phyloP scores from a whole-genome alignment of 2,797 vertebrate species.

The Etheostoma nigrum region DNA sequence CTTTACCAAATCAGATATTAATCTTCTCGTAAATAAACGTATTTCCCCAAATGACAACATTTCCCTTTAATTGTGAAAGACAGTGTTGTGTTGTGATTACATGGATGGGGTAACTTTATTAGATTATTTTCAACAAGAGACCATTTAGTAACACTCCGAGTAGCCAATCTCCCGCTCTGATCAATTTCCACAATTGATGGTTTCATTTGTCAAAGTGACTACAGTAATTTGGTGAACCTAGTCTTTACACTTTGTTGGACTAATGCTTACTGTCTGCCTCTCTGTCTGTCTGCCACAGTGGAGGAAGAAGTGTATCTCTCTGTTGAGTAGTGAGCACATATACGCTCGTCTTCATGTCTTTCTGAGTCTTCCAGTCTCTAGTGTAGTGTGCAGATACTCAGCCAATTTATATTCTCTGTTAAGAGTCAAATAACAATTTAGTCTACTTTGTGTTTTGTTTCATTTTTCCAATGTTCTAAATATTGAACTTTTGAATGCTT shows the following conservation, averaged over 20 bases:
- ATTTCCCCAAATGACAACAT: neutral
- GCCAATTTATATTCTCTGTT: too few relatives aligned
- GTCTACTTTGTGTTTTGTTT: too few relatives aligned
- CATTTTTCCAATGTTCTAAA: too few relatives aligned
- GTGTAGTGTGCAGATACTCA: too few relatives aligned
- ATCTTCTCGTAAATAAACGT: neutral
- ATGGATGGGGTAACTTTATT: neutral
- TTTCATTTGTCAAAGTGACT: conserved; percentile 36
- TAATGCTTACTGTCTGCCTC: neutral
- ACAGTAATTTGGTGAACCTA: neutral
- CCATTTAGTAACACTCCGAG: too few relatives aligned
- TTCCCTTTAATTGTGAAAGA: neutral
- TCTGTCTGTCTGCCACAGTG: neutral
- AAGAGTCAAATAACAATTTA: too few relatives aligned
- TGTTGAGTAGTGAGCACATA: too few relatives aligned
- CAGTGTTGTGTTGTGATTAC: neutral
- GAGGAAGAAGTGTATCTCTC: too few relatives aligned
- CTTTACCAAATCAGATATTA: neutral
- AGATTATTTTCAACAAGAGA: too few relatives aligned
- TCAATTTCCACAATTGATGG: conserved; percentile 19
- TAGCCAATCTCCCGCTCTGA: conserved; percentile 11
- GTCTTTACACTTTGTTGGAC: conserved; percentile 31
- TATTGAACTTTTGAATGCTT: too few relatives aligned
- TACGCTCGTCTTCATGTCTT: too few relatives aligned
- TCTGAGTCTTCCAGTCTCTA: too few relatives aligned